Conservation (phyloP, 2,797 vertebrate genomes). For the Lutjanus campechanus region DNA sequence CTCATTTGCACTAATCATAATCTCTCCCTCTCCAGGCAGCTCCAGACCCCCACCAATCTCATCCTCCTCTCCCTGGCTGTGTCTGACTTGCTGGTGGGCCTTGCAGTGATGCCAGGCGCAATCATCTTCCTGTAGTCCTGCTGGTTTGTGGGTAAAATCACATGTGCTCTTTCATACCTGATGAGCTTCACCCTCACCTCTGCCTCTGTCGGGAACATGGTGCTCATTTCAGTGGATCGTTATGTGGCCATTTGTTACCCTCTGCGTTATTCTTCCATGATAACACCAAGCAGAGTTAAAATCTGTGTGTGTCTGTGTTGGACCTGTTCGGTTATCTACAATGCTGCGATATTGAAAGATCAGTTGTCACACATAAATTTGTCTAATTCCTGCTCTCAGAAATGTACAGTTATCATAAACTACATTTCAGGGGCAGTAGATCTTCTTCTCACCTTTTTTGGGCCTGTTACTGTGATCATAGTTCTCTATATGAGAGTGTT, state of each 20-base stretch:
- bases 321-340: conserved; percentile 36
- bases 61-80: conserved; percentile 82
- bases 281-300: conserved; percentile 46
- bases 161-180: conserved; percentile 72
- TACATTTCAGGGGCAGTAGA: conserved; percentile 25
- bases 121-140: conserved; percentile 72
- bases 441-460: conserved; percentile 45
- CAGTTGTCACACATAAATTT: neutral
- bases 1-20: neutral
- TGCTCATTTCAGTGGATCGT: conserved; percentile 13
- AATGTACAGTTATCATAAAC: neutral
- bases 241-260: conserved; percentile 21
- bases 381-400: neutral
- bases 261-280: conserved; percentile 36
- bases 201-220: conserved; percentile 24
- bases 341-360: neutral
- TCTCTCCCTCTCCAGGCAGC: conserved; percentile 64
- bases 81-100: conserved; percentile 81
- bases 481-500: conserved; percentile 63
- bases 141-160: conserved; percentile 69
- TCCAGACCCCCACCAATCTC: conserved; percentile 82
- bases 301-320: conserved; percentile 49
- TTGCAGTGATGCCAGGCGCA: conserved; percentile 77
- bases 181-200: conserved; percentile 74
- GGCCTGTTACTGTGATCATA: conserved; percentile 51